Conservation (phyloP, 23 tunicate species). For the Phallusia fumigata region DNA sequence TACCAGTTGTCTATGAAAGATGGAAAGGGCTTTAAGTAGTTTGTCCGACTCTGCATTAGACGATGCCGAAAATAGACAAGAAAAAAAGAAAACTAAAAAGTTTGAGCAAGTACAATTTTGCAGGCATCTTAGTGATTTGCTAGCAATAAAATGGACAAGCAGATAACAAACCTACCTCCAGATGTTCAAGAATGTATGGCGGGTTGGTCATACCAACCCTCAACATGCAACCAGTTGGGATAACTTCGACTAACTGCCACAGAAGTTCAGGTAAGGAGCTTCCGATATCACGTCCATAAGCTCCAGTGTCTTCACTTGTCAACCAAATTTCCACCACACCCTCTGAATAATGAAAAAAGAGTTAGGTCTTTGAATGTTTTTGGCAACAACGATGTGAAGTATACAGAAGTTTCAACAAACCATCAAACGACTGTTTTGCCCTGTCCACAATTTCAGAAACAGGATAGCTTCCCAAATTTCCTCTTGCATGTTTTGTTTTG, state of each 20-base stretch:
- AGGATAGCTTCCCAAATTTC: constrained; percentile 89
- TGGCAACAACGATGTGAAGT: not conserved
- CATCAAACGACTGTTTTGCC: constrained; percentile 83
- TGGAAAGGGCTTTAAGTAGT: too few species aligned
- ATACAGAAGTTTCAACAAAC: constrained; percentile 3
- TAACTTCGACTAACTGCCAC: constrained; percentile 82
- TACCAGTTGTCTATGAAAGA: too few species aligned
- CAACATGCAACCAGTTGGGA: constrained; percentile 99
- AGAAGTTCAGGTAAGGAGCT: constrained; percentile 78
- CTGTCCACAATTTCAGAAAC: constrained; percentile 78
- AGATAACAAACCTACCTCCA: too few species aligned
- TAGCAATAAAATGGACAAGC: too few species aligned
- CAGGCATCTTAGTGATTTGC: too few species aligned
- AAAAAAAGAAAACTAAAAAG: too few species aligned
- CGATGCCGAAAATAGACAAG: too few species aligned
- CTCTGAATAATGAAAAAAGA: constrained; percentile 25
- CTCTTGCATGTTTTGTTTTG: constrained; percentile 96
- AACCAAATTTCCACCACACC: constrained; percentile 99
- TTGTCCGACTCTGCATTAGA: too few species aligned
- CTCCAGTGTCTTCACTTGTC: constrained; percentile 99
- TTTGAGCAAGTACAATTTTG: too few species aligned
- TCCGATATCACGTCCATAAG: constrained; percentile 98
- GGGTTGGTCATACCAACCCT: constrained; percentile 99
- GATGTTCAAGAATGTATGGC: constrained; percentile 95
- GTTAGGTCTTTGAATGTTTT: not conserved